Conservation (phyloP, 1,140 invertebrate genomes). For the Drosophila orena region DNA sequence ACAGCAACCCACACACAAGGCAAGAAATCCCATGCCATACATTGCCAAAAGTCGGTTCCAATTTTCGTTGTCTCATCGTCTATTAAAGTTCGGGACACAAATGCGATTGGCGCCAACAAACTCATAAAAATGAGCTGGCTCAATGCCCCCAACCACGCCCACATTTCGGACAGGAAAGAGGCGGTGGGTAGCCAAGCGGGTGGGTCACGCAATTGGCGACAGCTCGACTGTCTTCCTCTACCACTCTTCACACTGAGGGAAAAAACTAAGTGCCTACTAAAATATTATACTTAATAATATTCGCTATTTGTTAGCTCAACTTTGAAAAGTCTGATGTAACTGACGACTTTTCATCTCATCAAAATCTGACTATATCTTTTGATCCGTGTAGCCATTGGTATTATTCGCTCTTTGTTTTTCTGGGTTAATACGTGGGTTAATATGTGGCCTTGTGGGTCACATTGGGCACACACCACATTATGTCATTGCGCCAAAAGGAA, state of each 20-base stretch:
- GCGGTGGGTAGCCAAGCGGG: constrained; percentile 11
- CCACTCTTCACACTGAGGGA: not conserved
- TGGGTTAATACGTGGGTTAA: too few species aligned
- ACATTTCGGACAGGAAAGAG: constrained; percentile 30
- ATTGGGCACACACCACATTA: constrained; percentile 59
- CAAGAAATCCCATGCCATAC: not conserved
- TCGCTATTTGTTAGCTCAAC: not conserved
- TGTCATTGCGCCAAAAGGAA: constrained; percentile 44
- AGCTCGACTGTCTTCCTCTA: constrained; percentile 15
- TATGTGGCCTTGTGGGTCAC: constrained; percentile 58
- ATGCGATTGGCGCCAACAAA: constrained; percentile 73
- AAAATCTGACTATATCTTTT: not conserved
- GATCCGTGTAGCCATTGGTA: not conserved
- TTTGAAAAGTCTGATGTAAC: too few species aligned
- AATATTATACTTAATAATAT: too few species aligned
- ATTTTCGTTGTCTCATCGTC: constrained; percentile 51
- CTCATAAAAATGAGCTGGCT: constrained; percentile 65
- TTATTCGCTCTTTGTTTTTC: constrained; percentile 23
- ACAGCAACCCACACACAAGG: constrained; percentile 7
- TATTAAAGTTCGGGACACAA: constrained; percentile 45
- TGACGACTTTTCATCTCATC: not conserved
- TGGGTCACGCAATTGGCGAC: constrained; percentile 39
- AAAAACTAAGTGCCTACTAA: not conserved
- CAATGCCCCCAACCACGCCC: constrained; percentile 20
- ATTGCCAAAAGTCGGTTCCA: constrained; percentile 19